A percentile compares a stretch with the other conserved stretches of the same genome.
Conservation (phyloP, 2,888 invertebrate species). For the Drosophila mercatorum region DNA sequence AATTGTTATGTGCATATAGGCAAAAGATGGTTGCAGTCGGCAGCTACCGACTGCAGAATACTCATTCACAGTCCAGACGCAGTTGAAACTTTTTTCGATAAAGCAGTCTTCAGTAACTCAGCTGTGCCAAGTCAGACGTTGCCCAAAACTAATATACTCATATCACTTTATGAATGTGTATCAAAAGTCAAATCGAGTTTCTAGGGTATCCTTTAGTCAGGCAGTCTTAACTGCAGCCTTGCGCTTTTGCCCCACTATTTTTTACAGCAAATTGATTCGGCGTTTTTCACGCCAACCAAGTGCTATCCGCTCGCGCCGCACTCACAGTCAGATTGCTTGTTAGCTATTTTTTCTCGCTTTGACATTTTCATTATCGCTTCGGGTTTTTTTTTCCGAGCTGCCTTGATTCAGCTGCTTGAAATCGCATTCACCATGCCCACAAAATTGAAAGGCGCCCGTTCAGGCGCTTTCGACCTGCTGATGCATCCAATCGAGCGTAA, state of each 20-base stretch:
- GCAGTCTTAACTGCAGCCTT: background rate
- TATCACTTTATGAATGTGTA: no score
- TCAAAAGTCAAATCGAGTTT: no score
- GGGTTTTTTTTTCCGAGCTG: background rate
- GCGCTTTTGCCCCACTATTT: conserved; percentile 6
- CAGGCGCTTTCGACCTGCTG: conserved; percentile 25
- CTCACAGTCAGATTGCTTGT: conserved; percentile 50
- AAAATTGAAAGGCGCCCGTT: conserved; percentile 37
- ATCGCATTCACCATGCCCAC: conserved; percentile 45
- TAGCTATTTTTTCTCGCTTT: conserved; percentile 53
- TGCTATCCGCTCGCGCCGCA: background rate
- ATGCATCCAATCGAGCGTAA: conserved; percentile 68
- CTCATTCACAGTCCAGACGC: no score
- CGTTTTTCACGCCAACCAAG: conserved; percentile 30
- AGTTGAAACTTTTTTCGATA: no score
- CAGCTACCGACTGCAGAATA: no score
- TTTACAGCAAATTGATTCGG: conserved; percentile 44
- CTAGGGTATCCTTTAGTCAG: no score
- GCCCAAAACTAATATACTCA: no score
- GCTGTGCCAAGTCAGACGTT: no score
- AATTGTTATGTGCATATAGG: no score
- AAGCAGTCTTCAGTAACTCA: no score
- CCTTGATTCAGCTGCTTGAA: conserved; percentile 34
- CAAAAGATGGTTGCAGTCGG: no score
- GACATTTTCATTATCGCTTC: conserved; percentile 44